Percentiles rank a stretch among this genome's conserved stretches.
These are phyloP conservation scores for Euura lappo DNA, from an alignment of 1,140 invertebrate genomes.

Conservation along the genomic window DNA sequence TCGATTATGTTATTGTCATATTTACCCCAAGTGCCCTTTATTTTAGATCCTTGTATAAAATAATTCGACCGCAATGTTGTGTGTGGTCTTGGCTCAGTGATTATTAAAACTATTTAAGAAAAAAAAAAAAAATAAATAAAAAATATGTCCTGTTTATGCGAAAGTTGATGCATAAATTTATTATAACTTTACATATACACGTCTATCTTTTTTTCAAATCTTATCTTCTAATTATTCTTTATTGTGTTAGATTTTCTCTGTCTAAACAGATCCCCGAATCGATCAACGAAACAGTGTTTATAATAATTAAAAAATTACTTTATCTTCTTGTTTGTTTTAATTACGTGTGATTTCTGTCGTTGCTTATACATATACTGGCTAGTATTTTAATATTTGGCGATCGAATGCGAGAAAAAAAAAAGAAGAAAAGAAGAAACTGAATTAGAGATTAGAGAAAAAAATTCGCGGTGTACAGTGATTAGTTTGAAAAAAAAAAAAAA, in stretches of 20 bases:
- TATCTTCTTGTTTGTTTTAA: too few species aligned
- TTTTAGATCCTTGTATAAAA: slow-evolving; percentile 1
- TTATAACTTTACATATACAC: neutral
- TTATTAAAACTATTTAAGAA: neutral
- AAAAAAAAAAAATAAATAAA: neutral
- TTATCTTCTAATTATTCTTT: too few species aligned
- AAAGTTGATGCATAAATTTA: slow-evolving; percentile 4
- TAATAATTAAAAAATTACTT: too few species aligned
- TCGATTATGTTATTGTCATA: slow-evolving; percentile 35
- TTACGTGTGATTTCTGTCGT: too few species aligned
- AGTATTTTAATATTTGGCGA: neutral
- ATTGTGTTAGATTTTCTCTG: too few species aligned
- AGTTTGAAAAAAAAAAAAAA: neutral
- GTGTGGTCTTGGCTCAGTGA: slow-evolving; percentile 6
- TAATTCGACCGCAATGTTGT: slow-evolving; percentile 1
- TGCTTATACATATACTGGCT: too few species aligned
- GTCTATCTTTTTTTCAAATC: neutral
- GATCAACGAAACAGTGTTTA: too few species aligned
- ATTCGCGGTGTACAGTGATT: neutral
- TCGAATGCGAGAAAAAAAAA: neutral
- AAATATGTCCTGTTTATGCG: neutral
- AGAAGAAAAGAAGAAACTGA: neutral
- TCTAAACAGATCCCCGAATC: too few species aligned
- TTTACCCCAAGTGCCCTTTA: slow-evolving; percentile 36
- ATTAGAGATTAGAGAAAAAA: too few species aligned